Base-by-base conservation (phyloP, 2,113 vertebrate species). In the Tetraodon nigroviridis region DNA sequence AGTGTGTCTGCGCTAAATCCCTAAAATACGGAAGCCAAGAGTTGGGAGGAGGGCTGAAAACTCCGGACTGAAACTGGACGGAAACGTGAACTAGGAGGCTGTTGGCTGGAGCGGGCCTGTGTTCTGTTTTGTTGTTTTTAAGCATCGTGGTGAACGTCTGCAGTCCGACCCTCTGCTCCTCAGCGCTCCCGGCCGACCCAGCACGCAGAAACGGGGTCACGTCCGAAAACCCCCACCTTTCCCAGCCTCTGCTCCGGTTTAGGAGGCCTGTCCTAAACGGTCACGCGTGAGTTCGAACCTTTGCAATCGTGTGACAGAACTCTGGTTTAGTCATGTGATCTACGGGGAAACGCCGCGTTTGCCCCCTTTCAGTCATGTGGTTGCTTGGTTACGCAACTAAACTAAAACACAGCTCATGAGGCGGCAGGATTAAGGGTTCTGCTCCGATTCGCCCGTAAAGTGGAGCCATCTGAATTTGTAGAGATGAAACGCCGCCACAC, bases 101-200 rank as follows among this genome's bases (percentile, higher is more conserved):
- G 45, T 50, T 63, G 17, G 17, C 47, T 46, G 44, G 55, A 63
- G 65, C 61, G 67, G 58, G 73, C 44, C 73, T 4, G 42, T 59
- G 48, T 73, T 27, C 7, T 27, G 5, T 27, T 27, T 27, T 27
- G 5, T 27, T 27, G n/a, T n/a, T 65, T 55, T 73, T 50, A 47
- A 44, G 47, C 54, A 46, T 75, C 19, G 51, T 49, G 50, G 60
- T 73, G 63, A 82, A 61, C 11, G 1, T 55, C 61, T 56, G 46
- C 74, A 67, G 75, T 75, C 52, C 71, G 58, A 50, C 76, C 44
- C 55, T 69, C 61, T 55, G 55, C 64, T 20, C 61, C 60, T 73
- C 6, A 77, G 83, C 79, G 77, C 80, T 81, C 76, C 80, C 77
- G 44, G 83, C 80, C 71, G 76, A 80, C 71, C 75, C 67, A 60